Evolutionary conservation across 2,797 vertebrate genomes (phyloP).

Genomic region (Takifugu rubripes): DNA sequence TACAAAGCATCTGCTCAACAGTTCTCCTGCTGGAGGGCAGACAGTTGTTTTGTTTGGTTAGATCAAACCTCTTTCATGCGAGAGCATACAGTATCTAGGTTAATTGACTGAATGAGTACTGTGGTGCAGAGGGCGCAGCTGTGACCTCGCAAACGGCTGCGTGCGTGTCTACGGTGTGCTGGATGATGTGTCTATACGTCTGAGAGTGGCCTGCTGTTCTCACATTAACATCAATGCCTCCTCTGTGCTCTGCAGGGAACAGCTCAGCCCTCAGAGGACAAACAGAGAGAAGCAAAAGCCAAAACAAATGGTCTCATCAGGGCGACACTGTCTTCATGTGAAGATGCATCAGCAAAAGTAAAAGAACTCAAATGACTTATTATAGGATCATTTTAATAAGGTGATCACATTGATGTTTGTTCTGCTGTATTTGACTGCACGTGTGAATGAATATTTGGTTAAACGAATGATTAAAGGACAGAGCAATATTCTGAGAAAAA

Average conservation of each 20-base stretch:
- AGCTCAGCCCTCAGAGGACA: constrained; percentile 22
- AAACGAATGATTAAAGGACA: no score
- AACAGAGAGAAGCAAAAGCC: constrained; percentile 7
- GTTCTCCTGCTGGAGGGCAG: constrained; percentile 26
- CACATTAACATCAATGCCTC: constrained; percentile 29
- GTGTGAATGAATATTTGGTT: no score
- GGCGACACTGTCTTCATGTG: neutral
- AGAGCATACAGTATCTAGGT: constrained; percentile 50
- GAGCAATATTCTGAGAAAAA: no score
- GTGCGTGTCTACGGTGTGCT: constrained; percentile 8
- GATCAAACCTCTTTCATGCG: constrained; percentile 44
- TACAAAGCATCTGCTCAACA: constrained; percentile 40
- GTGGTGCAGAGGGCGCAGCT: constrained; percentile 58
- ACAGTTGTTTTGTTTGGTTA: constrained; percentile 45
- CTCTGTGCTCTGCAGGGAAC: constrained; percentile 23
- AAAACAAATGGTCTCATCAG: constrained; percentile 7
- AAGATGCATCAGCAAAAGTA: neutral
- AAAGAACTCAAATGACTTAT: neutral
- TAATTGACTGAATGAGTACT: constrained; percentile 55
- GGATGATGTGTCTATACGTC: constrained; percentile 31
- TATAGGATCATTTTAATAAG: neutral
- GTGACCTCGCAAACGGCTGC: constrained; percentile 42
- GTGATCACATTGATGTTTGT: no score
- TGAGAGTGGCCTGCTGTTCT: constrained; percentile 37
- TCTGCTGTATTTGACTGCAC: no score